Conservation (phyloP, 2,888 invertebrate genomes). For the Zaprionus lineosus region DNA sequence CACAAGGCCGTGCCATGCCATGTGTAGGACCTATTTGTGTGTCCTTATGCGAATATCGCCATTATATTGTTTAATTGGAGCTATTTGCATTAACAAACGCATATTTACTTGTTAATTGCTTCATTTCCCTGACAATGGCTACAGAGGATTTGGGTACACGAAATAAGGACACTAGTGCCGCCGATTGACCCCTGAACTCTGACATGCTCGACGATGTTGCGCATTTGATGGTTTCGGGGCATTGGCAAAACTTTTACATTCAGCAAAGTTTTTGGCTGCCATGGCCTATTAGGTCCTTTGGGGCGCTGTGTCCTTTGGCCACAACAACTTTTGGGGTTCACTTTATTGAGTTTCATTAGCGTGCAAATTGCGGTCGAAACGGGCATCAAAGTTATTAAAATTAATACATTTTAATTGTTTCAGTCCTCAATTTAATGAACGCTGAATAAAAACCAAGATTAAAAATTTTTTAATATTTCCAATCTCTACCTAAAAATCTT, state of each 20-base stretch:
- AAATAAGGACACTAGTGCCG: slow-evolving; percentile 9
- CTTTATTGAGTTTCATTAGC: slow-evolving; percentile 58
- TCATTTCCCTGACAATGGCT: slow-evolving; percentile 27
- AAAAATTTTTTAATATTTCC: too few relatives aligned
- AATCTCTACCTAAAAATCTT: too few relatives aligned
- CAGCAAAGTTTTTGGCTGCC: slow-evolving; percentile 22
- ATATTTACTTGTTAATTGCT: slow-evolving; percentile 51
- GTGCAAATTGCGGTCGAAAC: slow-evolving; percentile 53
- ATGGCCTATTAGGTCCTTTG: slow-evolving; percentile 55
- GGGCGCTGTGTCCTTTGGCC: neutral
- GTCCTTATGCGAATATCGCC: slow-evolving; percentile 24
- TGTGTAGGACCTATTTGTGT: slow-evolving; percentile 18
- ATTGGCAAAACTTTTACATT: slow-evolving; percentile 36
- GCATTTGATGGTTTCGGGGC: too few relatives aligned
- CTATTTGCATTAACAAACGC: slow-evolving; percentile 41
- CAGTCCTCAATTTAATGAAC: slow-evolving; percentile 19
- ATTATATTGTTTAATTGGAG: slow-evolving; percentile 46
- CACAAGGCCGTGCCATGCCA: slow-evolving; percentile 54
- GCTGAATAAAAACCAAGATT: neutral
- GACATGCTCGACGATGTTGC: too few relatives aligned
- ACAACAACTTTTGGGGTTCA: slow-evolving; percentile 20
- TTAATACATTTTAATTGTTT: slow-evolving; percentile 17
- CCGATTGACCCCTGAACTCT: too few relatives aligned
- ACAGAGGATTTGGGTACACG: slow-evolving; percentile 8
- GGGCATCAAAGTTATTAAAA: slow-evolving; percentile 40